These are phyloP conservation scores for Agrypnus murinus DNA, from an alignment of 2,888 invertebrate genomes.

Conservation along the genomic window DNA sequence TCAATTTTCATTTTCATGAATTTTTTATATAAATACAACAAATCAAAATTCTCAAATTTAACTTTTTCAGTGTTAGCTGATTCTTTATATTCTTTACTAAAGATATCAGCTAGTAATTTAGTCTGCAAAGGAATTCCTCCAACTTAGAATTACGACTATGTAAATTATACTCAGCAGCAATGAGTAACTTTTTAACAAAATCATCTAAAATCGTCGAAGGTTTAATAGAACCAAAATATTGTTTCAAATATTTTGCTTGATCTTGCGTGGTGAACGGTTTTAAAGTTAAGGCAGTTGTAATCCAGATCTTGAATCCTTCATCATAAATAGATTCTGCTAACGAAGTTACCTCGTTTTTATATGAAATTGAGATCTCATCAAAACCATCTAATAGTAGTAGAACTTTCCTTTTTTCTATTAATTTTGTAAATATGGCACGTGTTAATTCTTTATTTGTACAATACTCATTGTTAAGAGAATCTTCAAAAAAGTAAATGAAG, in stretches of 20 bases:
- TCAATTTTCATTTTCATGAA: too few relatives aligned
- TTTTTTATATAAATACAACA: constrained; percentile 23
- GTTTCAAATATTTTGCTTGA: background rate
- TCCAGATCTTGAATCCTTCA: too few relatives aligned
- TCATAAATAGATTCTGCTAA: too few relatives aligned
- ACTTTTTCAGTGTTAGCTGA: background rate
- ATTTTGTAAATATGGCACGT: too few relatives aligned
- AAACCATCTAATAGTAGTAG: too few relatives aligned
- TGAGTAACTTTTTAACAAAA: background rate
- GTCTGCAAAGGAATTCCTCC: constrained; percentile 28
- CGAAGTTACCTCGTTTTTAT: too few relatives aligned
- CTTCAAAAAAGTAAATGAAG: background rate
- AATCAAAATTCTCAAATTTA: constrained; percentile 28
- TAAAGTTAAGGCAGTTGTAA: background rate
- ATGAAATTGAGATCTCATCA: too few relatives aligned
- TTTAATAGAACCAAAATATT: too few relatives aligned
- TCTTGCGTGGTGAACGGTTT: background rate
- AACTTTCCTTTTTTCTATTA: too few relatives aligned
- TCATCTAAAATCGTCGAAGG: background rate
- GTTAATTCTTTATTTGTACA: too few relatives aligned
- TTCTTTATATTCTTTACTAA: background rate
- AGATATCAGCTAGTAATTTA: constrained; percentile 20
- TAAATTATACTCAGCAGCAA: background rate
- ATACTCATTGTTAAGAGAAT: too few relatives aligned
- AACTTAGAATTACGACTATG: constrained; percentile 5